Conservation (phyloP, 2,888 invertebrate genomes). For the Carabus problematicus region DNA sequence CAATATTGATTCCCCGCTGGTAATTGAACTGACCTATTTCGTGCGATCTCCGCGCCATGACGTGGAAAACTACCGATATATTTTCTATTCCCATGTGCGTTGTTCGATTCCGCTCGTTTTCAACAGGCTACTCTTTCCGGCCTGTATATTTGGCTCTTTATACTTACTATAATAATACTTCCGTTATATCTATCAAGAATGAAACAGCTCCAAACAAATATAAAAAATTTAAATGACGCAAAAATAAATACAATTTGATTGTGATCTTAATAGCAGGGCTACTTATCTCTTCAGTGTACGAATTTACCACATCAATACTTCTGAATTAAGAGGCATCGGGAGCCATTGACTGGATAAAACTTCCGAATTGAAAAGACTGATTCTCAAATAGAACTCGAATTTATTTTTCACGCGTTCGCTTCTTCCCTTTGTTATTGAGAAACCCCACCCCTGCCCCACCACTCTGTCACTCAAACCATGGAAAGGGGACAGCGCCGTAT, state of each 20-base stretch:
- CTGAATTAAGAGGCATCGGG: constrained; percentile 37
- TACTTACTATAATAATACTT: no score
- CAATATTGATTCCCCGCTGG: no score
- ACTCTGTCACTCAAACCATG: constrained; percentile 1
- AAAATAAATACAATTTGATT: constrained; percentile 30
- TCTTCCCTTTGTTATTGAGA: background rate
- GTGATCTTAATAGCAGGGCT: constrained; percentile 30
- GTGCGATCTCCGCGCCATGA: no score
- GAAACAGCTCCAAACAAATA: background rate
- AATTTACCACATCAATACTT: constrained; percentile 39
- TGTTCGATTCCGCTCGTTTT: no score
- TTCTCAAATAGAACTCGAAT: constrained; percentile 36
- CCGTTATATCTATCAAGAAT: no score
- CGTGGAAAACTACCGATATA: no score
- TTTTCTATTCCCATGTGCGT: no score
- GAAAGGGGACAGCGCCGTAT: no score
- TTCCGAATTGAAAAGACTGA: constrained; percentile 36
- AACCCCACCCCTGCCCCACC: background rate
- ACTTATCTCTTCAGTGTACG: constrained; percentile 32
- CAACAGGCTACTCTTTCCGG: no score
- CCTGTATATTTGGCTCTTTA: no score
- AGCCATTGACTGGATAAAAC: constrained; percentile 36
- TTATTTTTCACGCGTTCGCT: constrained; percentile 17
- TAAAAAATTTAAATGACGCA: background rate
- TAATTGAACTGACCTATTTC: no score